Evolutionary conservation across 2,113 vertebrate genomes (phyloP), one percentile per base, ranked within the genome.

Genomic region (Corythornis vintsioides): DNA sequence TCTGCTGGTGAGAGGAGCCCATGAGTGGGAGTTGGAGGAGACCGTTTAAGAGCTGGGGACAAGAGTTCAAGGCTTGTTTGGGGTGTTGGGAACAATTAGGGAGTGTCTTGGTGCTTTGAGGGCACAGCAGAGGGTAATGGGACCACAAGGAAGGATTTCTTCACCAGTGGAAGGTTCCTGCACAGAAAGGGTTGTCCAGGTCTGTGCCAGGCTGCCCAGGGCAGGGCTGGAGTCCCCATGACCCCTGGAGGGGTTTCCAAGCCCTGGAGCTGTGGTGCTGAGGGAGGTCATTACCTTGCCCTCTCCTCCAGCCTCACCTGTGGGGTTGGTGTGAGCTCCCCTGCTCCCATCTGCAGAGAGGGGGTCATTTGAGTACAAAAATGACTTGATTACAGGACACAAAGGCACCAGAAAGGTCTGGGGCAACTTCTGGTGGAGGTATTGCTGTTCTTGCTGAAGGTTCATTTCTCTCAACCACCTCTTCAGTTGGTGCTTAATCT

Each of bases 401-500:
- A 63, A 42, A 89, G 38, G 16, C 43, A 64, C 40, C 57, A 77
- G 77, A 80, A 86, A 13, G 10, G 2, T 26, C 25, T 66, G 21
- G 16, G 16, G 20, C 29, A 50, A 21, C 29, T 85, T 38, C 48
- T 82, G 12, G 9, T 26, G 9, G 7, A 24, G 0, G 0, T 33
- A 4, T 45, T 73, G 81, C 14, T 11, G 0, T 52, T 52, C 50
- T 52, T 25, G 7, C 50, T 52, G 28, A 71, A 60, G 40, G 11
- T 52, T n/a, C 10, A 4, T 74, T 86, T 86, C 25, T 78, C 40
- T 14, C 48, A 56, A 2, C 9, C 11, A 31, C 5, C 8, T 77
- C 70, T 55, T 71, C 38, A 31, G n/a, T 2, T 50, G 61, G 4
- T 15, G 10, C 3, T 1, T 5, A 35, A 0, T 67, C 28, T 77